Conservation (phyloP, 2,113 vertebrate species). For the Antechinus stuartii region DNA sequence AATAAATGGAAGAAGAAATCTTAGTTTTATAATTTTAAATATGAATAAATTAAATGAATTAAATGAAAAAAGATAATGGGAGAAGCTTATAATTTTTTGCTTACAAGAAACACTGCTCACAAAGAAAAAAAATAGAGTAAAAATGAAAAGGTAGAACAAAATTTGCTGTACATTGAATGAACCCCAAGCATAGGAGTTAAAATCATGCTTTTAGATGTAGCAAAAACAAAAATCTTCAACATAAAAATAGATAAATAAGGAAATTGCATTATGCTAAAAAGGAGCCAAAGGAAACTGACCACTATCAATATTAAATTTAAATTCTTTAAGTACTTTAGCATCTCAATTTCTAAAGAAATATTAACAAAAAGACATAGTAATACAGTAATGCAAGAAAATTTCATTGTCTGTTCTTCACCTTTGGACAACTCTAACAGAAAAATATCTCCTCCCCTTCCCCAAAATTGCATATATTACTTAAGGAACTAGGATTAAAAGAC, state of each 20-base stretch:
- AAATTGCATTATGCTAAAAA: neutral
- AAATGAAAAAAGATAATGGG: neutral
- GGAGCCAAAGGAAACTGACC: neutral
- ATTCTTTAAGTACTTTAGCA: too few relatives aligned
- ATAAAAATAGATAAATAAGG: neutral
- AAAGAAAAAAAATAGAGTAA: neutral
- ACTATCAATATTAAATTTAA: neutral
- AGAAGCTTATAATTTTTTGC: neutral
- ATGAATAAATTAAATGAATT: neutral
- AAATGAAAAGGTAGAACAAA: neutral
- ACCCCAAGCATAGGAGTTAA: neutral
- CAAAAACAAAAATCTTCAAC: neutral
- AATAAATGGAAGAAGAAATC: neutral
- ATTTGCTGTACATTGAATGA: neutral
- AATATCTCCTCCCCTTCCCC: too few relatives aligned
- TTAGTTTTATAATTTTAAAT: neutral
- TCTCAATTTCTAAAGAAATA: too few relatives aligned
- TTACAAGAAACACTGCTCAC: neutral
- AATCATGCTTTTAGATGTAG: neutral
- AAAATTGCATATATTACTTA: too few relatives aligned
- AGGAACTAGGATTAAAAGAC: too few relatives aligned
- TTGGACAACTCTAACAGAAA: too few relatives aligned
- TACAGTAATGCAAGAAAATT: neutral
- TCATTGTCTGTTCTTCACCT: neutral
- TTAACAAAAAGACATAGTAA: neutral